Base-by-base conservation (phyloP, 2,888 invertebrate genomes). In the Nasonovia ribisnigri region DNA sequence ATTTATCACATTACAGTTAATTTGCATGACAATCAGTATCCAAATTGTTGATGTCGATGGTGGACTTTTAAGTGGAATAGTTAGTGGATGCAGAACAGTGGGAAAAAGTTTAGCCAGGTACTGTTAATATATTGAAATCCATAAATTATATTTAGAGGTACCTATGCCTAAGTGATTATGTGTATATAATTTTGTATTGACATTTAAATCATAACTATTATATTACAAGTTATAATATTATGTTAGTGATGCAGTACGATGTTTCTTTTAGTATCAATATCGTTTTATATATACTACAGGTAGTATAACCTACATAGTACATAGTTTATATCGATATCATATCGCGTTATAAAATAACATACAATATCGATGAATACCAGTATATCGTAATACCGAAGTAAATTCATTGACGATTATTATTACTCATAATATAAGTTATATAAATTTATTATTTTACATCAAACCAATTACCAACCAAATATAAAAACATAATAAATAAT, bases 41-140 rank as follows among this genome's bases (percentile, higher is more conserved):
- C 20, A 77, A 20, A 1, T 51, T 2, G 24, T 42, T 10, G 51
- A 92, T 2, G 51, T 77, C 3, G 10, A 86, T 13, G 84, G 91
- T n/a, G 0, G 1, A 11, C 0, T n/a, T 5, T 57, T 29, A 0
- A 48, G 10, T 1, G 4, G 5, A 46, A 0, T 26, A 3, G 6
- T 46, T 0, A 5, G 10, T 0, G 20, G 0, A 11, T 4, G 48
- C 48, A 6, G 0, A 24, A 11, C 67, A 29, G 20, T 51, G 0
- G 6, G 1, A 0, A 88, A 88, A 92, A 67, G 42, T 43, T 0
- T 92, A 4, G 48, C 11, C 67, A 88, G 29, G 92, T 92, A 67
- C 4, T 20, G 36, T 77, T 36, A 20, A 77, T 77, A 36, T 77
- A 36, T 36, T 77, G 1, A 0, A 20, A 77, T 77, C 8, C 20